Evolutionary conservation across 1,140 invertebrate genomes (phyloP).

Genomic region (Philaenus spumarius): DNA sequence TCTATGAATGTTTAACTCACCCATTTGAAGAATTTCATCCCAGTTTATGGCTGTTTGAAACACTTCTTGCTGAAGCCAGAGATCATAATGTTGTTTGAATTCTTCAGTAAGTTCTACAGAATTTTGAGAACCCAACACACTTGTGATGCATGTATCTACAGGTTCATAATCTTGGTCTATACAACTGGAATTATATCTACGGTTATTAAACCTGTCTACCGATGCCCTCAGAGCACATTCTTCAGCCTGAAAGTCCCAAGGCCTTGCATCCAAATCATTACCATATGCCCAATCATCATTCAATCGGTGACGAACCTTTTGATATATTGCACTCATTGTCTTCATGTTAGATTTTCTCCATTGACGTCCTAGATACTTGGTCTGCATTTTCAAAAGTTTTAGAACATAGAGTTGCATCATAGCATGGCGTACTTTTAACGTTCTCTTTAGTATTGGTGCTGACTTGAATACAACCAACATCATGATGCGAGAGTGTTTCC

Average conservation of each 20-base stretch:
- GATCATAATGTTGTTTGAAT: constrained; percentile 93
- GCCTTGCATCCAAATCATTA: constrained; percentile 94
- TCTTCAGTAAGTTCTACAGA: constrained; percentile 81
- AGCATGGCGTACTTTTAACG: constrained; percentile 90
- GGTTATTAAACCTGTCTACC: constrained; percentile 92
- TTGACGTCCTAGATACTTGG: constrained; percentile 96
- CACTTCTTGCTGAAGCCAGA: constrained; percentile 96
- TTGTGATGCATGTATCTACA: constrained; percentile 77
- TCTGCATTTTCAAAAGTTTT: constrained; percentile 99
- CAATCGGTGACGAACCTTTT: constrained; percentile 88
- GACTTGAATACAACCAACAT: constrained; percentile 99
- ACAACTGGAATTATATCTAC: constrained; percentile 58
- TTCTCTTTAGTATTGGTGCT: constrained; percentile 94
- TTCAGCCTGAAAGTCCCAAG: constrained; percentile 98
- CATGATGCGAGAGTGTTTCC: constrained; percentile 99
- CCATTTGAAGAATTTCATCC: constrained; percentile 49
- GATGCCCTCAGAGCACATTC: constrained; percentile 89
- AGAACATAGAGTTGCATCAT: constrained; percentile 98
- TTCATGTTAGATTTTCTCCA: constrained; percentile 99
- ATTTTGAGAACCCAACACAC: constrained; percentile 65
- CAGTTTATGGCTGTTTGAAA: constrained; percentile 77
- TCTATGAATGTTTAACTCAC: no score
- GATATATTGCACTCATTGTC: constrained; percentile 98
- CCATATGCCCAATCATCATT: constrained; percentile 99
- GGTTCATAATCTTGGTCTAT: constrained; percentile 68